Conservation (phyloP, 53 echinoderm and acorn worm species). For the Crossaster papposus region DNA sequence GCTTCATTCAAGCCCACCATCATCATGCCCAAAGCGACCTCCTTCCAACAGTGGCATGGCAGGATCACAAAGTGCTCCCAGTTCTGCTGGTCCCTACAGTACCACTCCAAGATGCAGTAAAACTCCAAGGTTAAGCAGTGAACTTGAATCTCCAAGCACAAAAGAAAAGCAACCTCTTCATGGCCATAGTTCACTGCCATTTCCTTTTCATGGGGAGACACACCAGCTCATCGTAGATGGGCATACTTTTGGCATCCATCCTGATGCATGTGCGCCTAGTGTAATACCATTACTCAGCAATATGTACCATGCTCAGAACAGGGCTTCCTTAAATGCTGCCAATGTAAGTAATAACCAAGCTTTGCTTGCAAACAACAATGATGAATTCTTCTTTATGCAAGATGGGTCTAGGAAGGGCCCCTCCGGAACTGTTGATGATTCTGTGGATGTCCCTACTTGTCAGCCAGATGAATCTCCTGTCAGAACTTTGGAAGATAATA, state of each 20-base stretch:
- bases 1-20: constrained; percentile 44
- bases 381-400: constrained; percentile 38
- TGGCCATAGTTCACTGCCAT: constrained; percentile 13
- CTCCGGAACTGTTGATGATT: constrained; percentile 7
- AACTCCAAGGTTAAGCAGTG: constrained; percentile 51
- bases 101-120: constrained; percentile 30
- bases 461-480: constrained; percentile 15
- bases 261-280: constrained; percentile 46
- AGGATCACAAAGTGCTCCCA: constrained; percentile 20
- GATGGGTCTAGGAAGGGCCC: constrained; percentile 23
- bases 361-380: constrained; percentile 37
- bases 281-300: constrained; percentile 72
- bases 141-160: constrained; percentile 42
- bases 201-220: constrained; percentile 38
- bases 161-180: constrained; percentile 28
- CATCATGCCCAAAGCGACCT: constrained; percentile 9
- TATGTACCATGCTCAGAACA: constrained; percentile 55
- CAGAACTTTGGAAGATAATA: background rate
- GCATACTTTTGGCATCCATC: constrained; percentile 31
- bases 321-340: constrained; percentile 53
- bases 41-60: constrained; percentile 19
- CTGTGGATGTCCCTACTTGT: constrained; percentile 26
- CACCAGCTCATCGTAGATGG: constrained; percentile 12
- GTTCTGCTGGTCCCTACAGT: constrained; percentile 45
- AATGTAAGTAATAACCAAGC: constrained; percentile 44